A percentile compares a stretch with the other conserved stretches of the same genome.
These are phyloP conservation scores for Astropecten irregularis DNA, from an alignment of 53 echinoderm and acorn worm species.

Conservation along the genomic window DNA sequence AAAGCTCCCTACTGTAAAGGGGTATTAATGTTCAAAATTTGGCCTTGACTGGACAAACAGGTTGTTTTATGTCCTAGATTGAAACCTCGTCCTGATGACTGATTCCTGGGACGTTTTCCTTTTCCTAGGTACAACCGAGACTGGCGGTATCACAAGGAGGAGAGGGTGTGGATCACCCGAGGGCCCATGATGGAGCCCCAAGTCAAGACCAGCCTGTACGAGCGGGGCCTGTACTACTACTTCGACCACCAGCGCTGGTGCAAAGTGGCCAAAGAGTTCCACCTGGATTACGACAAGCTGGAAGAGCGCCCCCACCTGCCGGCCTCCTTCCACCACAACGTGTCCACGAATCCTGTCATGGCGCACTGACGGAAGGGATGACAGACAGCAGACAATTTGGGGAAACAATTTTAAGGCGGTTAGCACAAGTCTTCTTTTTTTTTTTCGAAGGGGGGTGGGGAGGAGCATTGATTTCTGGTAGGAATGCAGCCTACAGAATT, in stretches of 20 bases:
- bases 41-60: no score
- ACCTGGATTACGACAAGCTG: slow-evolving; percentile 96
- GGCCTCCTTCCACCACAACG: slow-evolving; percentile 93
- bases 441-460: no score
- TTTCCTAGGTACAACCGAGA: slow-evolving; percentile 95
- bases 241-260: slow-evolving; percentile 96
- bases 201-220: slow-evolving; percentile 96
- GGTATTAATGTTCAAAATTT: no score
- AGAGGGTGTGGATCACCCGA: slow-evolving; percentile 96
- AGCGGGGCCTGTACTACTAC: slow-evolving; percentile 95
- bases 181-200: slow-evolving; percentile 99
- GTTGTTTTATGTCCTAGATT: no score
- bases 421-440: neutral
- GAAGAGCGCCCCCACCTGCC: slow-evolving; percentile 99
- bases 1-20: no score
- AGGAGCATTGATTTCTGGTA: neutral
- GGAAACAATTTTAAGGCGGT: neutral
- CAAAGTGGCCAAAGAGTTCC: slow-evolving; percentile 99
- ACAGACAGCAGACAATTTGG: neutral
- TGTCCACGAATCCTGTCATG: slow-evolving; percentile 74
- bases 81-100: no score
- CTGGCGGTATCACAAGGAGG: slow-evolving; percentile 99
- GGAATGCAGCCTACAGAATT: no score
- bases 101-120: no score
- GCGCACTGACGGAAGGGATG: slow-evolving; percentile 19